These are phyloP conservation scores for Athetis lepigone DNA, from an alignment of 2,888 invertebrate genomes.

Conservation along the genomic window DNA sequence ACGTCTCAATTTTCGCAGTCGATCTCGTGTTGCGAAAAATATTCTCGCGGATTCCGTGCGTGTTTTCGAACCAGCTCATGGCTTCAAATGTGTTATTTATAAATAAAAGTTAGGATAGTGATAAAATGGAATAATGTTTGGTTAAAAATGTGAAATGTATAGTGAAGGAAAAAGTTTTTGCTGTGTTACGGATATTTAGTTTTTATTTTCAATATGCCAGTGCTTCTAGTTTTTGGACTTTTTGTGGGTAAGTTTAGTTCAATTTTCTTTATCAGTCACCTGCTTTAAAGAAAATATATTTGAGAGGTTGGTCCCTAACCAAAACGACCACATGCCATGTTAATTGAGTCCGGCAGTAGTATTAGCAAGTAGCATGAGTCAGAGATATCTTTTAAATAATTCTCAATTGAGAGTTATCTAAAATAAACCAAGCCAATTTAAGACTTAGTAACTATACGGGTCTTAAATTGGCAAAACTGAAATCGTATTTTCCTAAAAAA, in stretches of 20 bases:
- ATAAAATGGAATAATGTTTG: conserved; percentile 50
- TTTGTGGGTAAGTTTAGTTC: conserved; percentile 76
- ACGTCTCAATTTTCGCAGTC: conserved; percentile 39
- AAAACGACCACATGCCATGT: too few relatives aligned
- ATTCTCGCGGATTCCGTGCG: conserved; percentile 44
- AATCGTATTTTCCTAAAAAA: too few relatives aligned
- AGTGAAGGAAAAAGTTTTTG: conserved; percentile 62
- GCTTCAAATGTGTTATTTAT: conserved; percentile 52
- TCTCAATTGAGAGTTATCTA: too few relatives aligned
- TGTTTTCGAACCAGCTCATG: conserved; percentile 41
- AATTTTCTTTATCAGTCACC: too few relatives aligned
- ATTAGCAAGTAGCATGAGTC: too few relatives aligned
- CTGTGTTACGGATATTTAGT: conserved; percentile 67
- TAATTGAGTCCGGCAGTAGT: too few relatives aligned
- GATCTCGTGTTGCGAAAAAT: conserved; percentile 49
- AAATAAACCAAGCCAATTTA: too few relatives aligned
- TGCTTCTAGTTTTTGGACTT: conserved; percentile 77
- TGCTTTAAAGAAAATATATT: too few relatives aligned
- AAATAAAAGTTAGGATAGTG: conserved; percentile 54
- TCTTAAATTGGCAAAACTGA: too few relatives aligned
- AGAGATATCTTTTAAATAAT: too few relatives aligned
- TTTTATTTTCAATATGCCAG: conserved; percentile 69
- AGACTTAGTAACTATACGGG: too few relatives aligned
- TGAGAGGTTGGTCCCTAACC: too few relatives aligned
- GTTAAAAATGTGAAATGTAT: conserved; percentile 71